These are phyloP conservation scores for Alces alces DNA, from an alignment of 2,113 vertebrate species.

Conservation along the genomic window DNA sequence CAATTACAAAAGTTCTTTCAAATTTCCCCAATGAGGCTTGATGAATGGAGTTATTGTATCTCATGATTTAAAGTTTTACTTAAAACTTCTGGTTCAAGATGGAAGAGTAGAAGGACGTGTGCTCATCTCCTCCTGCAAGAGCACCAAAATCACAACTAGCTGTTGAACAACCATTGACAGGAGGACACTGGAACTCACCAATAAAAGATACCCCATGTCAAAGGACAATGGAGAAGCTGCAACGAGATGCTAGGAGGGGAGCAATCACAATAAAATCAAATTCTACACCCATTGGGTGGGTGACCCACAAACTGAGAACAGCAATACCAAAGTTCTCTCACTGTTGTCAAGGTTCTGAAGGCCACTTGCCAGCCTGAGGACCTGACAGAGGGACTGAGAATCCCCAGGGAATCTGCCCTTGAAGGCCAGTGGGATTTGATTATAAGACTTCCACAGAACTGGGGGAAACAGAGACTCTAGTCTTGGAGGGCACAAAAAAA, in stretches of 20 bases:
- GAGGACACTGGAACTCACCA: background rate
- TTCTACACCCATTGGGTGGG: background rate
- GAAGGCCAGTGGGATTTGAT: background rate
- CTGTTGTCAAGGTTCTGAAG: background rate
- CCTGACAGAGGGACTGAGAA: background rate
- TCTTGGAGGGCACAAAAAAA: background rate
- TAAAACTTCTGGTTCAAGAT: background rate
- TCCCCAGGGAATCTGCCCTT: background rate
- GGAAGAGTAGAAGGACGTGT: background rate
- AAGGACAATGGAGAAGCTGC: background rate
- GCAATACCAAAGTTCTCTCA: background rate
- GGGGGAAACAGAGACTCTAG: background rate
- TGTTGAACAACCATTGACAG: background rate
- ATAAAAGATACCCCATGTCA: accelerated
- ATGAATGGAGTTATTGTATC: background rate
- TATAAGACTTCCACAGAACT: background rate
- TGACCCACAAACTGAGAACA: background rate
- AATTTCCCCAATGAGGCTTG: background rate
- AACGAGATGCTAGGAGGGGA: background rate
- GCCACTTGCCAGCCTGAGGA: background rate
- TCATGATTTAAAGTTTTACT: background rate
- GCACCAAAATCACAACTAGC: background rate
- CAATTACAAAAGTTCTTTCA: background rate
- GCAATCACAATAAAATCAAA: background rate
- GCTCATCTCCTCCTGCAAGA: background rate